phyloP scores from a whole-genome alignment of 2,888 invertebrate genomes.

The Drosophila stalkeri region DNA sequence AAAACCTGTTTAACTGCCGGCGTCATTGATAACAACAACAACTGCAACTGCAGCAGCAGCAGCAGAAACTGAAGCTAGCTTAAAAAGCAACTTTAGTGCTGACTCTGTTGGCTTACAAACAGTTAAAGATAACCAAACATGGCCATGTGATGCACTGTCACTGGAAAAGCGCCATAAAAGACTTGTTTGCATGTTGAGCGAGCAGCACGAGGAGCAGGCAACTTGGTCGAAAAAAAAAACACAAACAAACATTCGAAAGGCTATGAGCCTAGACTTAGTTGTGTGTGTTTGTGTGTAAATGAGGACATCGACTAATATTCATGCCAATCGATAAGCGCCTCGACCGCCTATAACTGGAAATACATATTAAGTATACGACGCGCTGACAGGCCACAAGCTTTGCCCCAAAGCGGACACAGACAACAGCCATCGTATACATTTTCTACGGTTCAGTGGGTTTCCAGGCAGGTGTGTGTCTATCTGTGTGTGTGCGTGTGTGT shows the following conservation, averaged over 20 bases:
- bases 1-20: constrained; percentile 65
- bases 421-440: constrained; percentile 25
- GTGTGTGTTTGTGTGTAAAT: constrained; percentile 55
- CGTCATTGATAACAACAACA: constrained; percentile 65
- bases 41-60: constrained; percentile 1
- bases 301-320: constrained; percentile 79
- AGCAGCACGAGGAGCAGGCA: constrained; percentile 22
- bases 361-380: constrained; percentile 76
- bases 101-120: constrained; percentile 68
- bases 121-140: constrained; percentile 79
- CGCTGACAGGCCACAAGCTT: constrained; percentile 58
- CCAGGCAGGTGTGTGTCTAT: constrained; percentile 25
- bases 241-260: constrained; percentile 62
- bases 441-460: constrained; percentile 71
- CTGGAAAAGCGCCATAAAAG: constrained; percentile 79
- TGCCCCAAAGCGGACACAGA: constrained; percentile 34
- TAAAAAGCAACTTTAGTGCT: constrained; percentile 42
- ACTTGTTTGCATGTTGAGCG: constrained; percentile 71
- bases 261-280: constrained; percentile 31
- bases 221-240: constrained; percentile 21
- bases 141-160: constrained; percentile 78
- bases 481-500: neutral
- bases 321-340: constrained; percentile 77
- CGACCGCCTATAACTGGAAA: constrained; percentile 74
- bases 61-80: constrained; percentile 15